phyloP scores from a whole-genome alignment of 2,113 vertebrate genomes.

The Manacus vitellinus region DNA sequence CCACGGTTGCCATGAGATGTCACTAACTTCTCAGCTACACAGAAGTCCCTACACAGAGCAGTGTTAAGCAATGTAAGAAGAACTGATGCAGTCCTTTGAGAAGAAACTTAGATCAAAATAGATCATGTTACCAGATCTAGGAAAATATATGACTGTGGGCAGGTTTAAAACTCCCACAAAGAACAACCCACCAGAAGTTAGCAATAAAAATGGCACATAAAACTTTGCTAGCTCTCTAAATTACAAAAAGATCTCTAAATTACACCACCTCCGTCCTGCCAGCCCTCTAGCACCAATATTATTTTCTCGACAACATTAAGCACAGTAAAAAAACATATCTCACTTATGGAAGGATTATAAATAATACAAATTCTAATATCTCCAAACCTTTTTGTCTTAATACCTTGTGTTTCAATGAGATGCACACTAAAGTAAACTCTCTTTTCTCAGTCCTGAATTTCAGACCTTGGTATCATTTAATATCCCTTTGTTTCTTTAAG shows the following conservation, averaged over 20 bases:
- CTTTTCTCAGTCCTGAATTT: background rate
- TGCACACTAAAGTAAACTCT: background rate
- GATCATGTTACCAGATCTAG: background rate
- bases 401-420: background rate
- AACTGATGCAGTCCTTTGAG: background rate
- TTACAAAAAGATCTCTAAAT: background rate
- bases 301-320: background rate
- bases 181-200: background rate
- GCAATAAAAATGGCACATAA: background rate
- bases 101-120: background rate
- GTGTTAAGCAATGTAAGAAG: background rate
- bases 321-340: background rate
- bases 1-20: slow-evolving; percentile 60
- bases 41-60: background rate
- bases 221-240: background rate
- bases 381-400: background rate
- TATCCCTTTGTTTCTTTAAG: background rate
- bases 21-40: slow-evolving; percentile 38
- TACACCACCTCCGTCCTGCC: background rate
- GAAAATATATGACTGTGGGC: background rate
- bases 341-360: background rate
- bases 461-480: background rate
- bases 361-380: background rate
- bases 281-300: background rate
- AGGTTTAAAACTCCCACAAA: background rate